Percentiles rank a stretch among this genome's conserved stretches.
Conservation (phyloP, 2,113 vertebrate species). For the Sinocyclocheilus anophthalmus region DNA sequence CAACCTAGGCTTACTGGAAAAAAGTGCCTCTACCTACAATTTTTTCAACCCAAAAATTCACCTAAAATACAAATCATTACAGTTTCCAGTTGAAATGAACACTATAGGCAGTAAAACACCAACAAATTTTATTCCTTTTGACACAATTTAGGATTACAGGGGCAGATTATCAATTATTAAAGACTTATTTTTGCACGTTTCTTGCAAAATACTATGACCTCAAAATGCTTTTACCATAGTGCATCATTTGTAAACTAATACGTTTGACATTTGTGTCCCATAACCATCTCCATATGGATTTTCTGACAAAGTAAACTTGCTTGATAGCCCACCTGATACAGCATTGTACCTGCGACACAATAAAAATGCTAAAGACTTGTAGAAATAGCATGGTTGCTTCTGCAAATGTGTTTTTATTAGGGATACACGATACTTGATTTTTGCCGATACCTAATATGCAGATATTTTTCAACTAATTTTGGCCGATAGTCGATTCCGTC, state of each 20-base stretch:
- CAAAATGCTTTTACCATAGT: background rate
- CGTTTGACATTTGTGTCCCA: background rate
- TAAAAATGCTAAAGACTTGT: too few species aligned
- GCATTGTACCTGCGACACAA: too few species aligned
- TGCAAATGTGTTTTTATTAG: too few species aligned
- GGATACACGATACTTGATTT: too few species aligned
- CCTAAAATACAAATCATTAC: background rate
- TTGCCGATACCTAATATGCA: too few species aligned
- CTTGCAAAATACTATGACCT: background rate
- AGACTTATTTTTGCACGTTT: background rate
- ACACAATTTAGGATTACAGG: background rate
- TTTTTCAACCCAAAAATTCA: background rate
- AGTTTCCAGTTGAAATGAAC: background rate
- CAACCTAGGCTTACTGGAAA: too few species aligned
- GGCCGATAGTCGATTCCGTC: too few species aligned
- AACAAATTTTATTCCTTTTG: background rate
- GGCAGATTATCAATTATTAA: background rate
- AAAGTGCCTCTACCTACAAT: background rate
- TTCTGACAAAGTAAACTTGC: too few species aligned
- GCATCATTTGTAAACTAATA: background rate
- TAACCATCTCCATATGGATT: background rate
- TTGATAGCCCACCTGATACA: too few species aligned
- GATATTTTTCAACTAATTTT: too few species aligned
- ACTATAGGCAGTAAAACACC: background rate
- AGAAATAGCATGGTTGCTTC: too few species aligned